A percentile compares a stretch with the other conserved stretches of the same genome.
These are phyloP conservation scores for Tragelaphus imberbis DNA, from an alignment of 2,113 vertebrate species.

Conservation along the genomic window DNA sequence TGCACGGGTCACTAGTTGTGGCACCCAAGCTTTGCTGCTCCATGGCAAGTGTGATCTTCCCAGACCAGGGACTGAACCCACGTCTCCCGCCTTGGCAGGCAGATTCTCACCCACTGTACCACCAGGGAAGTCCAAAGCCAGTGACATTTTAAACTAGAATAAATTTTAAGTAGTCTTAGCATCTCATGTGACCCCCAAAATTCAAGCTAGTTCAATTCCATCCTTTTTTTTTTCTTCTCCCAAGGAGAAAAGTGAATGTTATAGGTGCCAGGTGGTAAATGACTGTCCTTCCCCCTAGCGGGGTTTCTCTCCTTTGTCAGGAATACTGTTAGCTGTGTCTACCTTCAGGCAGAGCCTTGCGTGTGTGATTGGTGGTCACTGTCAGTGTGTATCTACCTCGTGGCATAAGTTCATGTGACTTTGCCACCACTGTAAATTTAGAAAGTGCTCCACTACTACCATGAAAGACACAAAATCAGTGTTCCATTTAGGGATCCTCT, in stretches of 20 bases:
- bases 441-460: neutral
- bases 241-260: neutral
- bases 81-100: accelerated
- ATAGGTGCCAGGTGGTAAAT: neutral
- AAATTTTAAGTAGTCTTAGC: neutral
- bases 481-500: neutral
- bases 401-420: neutral
- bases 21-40: neutral
- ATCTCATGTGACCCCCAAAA: neutral
- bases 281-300: neutral
- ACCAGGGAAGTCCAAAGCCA: neutral
- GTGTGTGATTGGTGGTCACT: neutral
- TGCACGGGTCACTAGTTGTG: accelerated
- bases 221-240: neutral
- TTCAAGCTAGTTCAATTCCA: neutral
- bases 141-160: slow-evolving; percentile 46
- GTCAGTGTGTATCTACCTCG: neutral
- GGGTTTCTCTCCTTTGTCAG: neutral
- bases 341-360: neutral
- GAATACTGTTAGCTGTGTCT: neutral
- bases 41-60: neutral
- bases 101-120: neutral
- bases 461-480: neutral
- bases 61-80: neutral
- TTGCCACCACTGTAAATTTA: neutral